These are phyloP conservation scores for Pelmatolapia mariae DNA, from an alignment of 2,113 vertebrate species.

Conservation along the genomic window DNA sequence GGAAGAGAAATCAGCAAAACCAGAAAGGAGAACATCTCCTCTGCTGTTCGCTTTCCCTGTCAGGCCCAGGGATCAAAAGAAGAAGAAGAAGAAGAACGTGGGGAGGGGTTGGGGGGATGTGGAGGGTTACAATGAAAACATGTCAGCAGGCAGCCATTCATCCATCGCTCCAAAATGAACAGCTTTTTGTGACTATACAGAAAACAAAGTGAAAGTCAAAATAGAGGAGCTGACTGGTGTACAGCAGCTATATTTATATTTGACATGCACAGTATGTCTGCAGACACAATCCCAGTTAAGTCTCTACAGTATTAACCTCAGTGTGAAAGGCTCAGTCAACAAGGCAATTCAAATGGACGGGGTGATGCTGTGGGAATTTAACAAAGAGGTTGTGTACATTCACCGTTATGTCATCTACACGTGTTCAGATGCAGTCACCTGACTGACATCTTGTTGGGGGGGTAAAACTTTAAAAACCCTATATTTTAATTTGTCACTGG, in stretches of 20 bases:
- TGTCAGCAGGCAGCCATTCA: conserved; percentile 11
- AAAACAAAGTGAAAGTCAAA: neutral
- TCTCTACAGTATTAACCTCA: neutral
- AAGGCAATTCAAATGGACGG: neutral
- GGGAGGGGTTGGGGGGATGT: neutral
- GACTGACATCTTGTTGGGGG: neutral
- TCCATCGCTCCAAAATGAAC: neutral
- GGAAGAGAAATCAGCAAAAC: conserved; percentile 7
- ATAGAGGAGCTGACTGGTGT: neutral
- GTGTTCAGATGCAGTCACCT: neutral
- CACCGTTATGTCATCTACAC: neutral
- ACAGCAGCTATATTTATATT: conserved; percentile 1
- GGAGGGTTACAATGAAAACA: neutral
- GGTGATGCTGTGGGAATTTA: neutral
- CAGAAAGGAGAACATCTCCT: conserved; percentile 26
- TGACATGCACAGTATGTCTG: conserved; percentile 11
- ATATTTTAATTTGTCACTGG: conserved; percentile 15
- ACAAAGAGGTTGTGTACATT: neutral
- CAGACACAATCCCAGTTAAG: neutral
- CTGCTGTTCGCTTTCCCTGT: neutral
- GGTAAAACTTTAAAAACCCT: conserved; percentile 6
- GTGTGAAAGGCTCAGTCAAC: conserved; percentile 2
- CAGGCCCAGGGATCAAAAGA: conserved; percentile 22
- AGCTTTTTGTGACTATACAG: neutral
- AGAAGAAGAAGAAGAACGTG: neutral